These are phyloP conservation scores for Monochamus saltuarius DNA, from an alignment of 1,140 invertebrate species.

Conservation along the genomic window DNA sequence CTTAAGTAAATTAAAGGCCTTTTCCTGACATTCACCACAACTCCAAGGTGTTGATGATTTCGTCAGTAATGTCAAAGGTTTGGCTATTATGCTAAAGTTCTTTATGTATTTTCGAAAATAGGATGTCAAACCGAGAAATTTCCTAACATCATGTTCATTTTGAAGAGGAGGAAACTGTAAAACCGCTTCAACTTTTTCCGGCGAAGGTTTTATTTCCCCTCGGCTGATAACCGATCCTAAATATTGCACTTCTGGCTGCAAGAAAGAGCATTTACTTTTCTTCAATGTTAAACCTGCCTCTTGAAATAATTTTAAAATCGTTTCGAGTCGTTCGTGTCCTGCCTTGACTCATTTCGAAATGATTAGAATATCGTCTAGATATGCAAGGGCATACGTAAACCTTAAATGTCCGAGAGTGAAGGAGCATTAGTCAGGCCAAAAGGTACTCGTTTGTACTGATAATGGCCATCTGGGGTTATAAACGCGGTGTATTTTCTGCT, in stretches of 20 bases:
- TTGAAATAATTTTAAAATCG: slow-evolving; percentile 11
- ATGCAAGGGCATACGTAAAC: slow-evolving; percentile 16
- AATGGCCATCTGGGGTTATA: slow-evolving; percentile 37
- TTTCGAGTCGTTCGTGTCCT: slow-evolving; percentile 20
- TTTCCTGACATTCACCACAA: too few species aligned
- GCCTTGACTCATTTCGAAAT: slow-evolving; percentile 8
- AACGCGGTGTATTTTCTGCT: slow-evolving; percentile 43
- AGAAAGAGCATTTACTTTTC: slow-evolving; percentile 23
- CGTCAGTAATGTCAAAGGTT: slow-evolving; percentile 26
- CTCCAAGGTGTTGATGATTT: background rate
- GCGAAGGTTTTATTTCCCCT: slow-evolving; percentile 8
- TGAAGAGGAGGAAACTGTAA: too few species aligned
- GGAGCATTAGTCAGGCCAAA: slow-evolving; percentile 40
- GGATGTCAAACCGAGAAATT: slow-evolving; percentile 7
- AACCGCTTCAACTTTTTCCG: too few species aligned
- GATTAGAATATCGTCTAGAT: slow-evolving; percentile 32
- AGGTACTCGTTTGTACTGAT: slow-evolving; percentile 38
- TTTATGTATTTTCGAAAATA: slow-evolving; percentile 40
- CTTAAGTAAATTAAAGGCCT: too few species aligned
- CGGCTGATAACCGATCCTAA: slow-evolving; percentile 20
- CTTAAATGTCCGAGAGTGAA: slow-evolving; percentile 20
- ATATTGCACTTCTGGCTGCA: slow-evolving; percentile 20
- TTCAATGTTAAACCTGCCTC: slow-evolving; percentile 16
- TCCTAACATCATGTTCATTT: too few species aligned
- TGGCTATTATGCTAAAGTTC: slow-evolving; percentile 32